Evolutionary conservation across 1,140 invertebrate genomes (phyloP), one percentile per base, ranked within the genome.

Genomic region (Magallana angulata): DNA sequence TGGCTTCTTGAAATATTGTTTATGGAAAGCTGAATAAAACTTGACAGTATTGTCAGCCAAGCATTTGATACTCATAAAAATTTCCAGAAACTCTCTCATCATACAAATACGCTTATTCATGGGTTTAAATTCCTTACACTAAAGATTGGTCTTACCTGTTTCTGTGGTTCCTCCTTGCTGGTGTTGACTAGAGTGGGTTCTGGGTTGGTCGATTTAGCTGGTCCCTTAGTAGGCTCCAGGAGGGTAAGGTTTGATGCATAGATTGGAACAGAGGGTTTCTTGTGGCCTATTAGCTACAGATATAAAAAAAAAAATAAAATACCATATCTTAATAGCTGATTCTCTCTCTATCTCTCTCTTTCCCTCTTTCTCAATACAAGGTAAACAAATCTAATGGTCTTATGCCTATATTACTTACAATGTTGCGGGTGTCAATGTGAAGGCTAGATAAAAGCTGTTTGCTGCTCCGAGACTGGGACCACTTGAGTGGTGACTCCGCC

Each of bases 371-470:
- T 48, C 36, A 48, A 48, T 48, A 48, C 5, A 2, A 5, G 1
- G 36, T 48, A 48, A 48, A 48, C 36, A 48, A 48, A 48, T 48
- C 36, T 48, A 30, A 14, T 48, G 36, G 36, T 48, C 36, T 3
- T 48, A 48, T 48, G 5, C 4, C 36, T 48, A 48, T 3, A 5
- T 48, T 48, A 91, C 93, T 91, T 87, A 94, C 93, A 76, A 94
- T 91, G 88, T 94, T 94, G 18, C 91, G 90, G 9, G 93, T 93
- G 85, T 94, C 93, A 24, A 94, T 93, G 30, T 90, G 86, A 18
- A 94, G 90, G 9, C 93, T 92, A 30, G 89, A 90, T 82, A 91
- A 93, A 8, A 94, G 87, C 24, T 91, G 89, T 14, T 89, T 86
- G 89, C 92, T 92, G 85, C 90, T 90, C 57, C 81, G 62, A 57